Percentiles rank a stretch among this genome's conserved stretches.
Conservation (phyloP, 2,888 invertebrate species). For the Gymnocheta viridis region DNA sequence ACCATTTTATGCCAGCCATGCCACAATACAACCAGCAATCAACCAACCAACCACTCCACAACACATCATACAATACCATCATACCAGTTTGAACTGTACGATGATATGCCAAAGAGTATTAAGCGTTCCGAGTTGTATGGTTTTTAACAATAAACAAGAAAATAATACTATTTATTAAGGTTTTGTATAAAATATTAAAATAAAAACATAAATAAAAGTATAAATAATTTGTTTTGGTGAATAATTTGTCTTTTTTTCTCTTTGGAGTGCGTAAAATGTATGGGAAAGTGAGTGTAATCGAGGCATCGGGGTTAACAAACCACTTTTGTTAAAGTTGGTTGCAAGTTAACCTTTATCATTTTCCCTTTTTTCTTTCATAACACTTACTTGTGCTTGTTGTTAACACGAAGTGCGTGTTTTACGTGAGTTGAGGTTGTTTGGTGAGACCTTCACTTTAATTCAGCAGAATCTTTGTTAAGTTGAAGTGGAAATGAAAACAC, state of each 20-base stretch:
- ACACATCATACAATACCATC: slow-evolving; percentile 5
- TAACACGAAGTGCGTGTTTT: slow-evolving; percentile 50
- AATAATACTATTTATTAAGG: slow-evolving; percentile 35
- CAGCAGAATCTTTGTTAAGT: background rate
- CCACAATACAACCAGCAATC: background rate
- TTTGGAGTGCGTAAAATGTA: slow-evolving; percentile 52
- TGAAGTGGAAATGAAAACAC: background rate
- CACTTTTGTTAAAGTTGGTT: background rate
- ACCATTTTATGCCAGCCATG: slow-evolving; percentile 10
- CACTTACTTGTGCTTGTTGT: background rate
- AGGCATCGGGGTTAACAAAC: slow-evolving; percentile 30
- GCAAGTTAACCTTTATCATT: slow-evolving; percentile 47
- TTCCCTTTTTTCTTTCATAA: background rate
- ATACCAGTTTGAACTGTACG: background rate
- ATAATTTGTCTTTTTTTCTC: slow-evolving; percentile 59
- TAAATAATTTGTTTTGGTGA: slow-evolving; percentile 54
- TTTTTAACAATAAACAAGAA: slow-evolving; percentile 8
- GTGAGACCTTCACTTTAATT: slow-evolving; percentile 46
- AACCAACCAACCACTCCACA: background rate
- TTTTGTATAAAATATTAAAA: slow-evolving; percentile 19
- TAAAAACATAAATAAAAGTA: slow-evolving; percentile 32
- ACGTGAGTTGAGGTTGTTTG: slow-evolving; percentile 38
- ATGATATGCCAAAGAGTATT: background rate
- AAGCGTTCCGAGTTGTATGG: background rate
- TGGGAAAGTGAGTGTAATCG: slow-evolving; percentile 10